Base-by-base conservation (phyloP, 2,797 vertebrate genomes). In the Megalops cyprinoides region DNA sequence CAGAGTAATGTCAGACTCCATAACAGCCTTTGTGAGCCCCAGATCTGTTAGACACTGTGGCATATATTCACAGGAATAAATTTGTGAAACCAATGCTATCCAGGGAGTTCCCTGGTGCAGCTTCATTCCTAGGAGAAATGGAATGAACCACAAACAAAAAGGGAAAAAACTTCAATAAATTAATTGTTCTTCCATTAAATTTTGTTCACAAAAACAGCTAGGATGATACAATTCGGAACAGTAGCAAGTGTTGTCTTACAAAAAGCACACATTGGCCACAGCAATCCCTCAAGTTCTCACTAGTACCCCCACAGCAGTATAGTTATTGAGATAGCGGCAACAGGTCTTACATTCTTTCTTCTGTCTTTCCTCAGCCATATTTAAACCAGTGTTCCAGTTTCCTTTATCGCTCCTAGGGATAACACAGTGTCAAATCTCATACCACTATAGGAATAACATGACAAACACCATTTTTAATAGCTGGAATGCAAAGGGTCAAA, bases 1-100 rank as follows among this genome's bases (percentile, higher is more conserved):
- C 15, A 23, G 53, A 20, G 23, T 46, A 48, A 48, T 7, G 1
- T 3, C 28, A 25, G 56, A 25, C 28, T 7, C 37, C 31, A 10
- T 15, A 65, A 18, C 60, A 37, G 37, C 12, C 60, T 65, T 10
- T 10, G 60, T 65, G 12, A 37, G 31, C 60, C 60, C 14, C n/a
- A 12, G 31, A 62, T 71, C 67, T 42, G 42, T 71, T 28, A 23
- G 39, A 71, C 67, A 37, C 67, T 71, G 67, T 23, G 44, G 67
- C 39, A 42, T 23, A 39, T 42, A 71, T 44, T 71, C 67, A 44
- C 20, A n/a, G 2, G n/a, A n/a, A n/a, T n/a, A n/a, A n/a, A n/a
- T 71, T 20, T 62, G 28, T 25, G 28, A 62, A 62, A 15, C 10
- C 28, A 62, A 12, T 31, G 28, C 12, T 71, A 39, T 71, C 67